Base-by-base conservation (phyloP, 2,113 vertebrate species). In the Zosterops hypoxanthus region DNA sequence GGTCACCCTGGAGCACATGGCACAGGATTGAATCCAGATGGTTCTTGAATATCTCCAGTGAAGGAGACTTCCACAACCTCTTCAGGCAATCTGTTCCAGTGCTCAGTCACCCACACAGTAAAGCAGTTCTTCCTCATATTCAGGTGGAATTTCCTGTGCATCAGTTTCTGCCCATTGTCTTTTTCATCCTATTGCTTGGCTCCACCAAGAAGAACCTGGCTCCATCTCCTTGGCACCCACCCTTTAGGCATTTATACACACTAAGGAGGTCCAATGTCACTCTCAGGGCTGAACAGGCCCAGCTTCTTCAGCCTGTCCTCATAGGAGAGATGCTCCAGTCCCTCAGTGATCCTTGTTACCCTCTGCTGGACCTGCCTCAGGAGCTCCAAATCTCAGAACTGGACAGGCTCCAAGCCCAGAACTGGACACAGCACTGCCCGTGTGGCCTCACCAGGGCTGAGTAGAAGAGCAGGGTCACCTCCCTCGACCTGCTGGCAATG, bases 61-160 rank as follows among this genome's bases (percentile, higher is more conserved):
- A 50, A 26, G 22, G 12, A 65, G 22, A 56, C 22, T 57, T 34
- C 44, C 26, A 72, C 34, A n/a, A 15, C 1, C 18, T 33, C 31
- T 44, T 9, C 9, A 7, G 42, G 4, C 17, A 72, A 23, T 10
- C 34, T 80, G 31, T 36, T 26, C 25, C 50, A 57, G 42, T 19
- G 25, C 12, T 7, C 0, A 0, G 17, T 36, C 42, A 42, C 31
- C 16, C 18, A 22, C 31, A 64, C 8, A 56, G 29, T 33, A 12
- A 34, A 50, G 19, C 47, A 41, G 25, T 31, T 71, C 42, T 65
- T 57, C 31, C 7, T 10, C 31, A 7, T 6, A 22, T 19, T 36
- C 26, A 42, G 11, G 5, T 26, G 34, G 34, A 75, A 23, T 6
- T 72, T 64, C 25, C 34, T 15, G 34, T 3, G 4, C 42, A 28